Percentiles rank a stretch among this genome's conserved stretches.
phyloP scores from a whole-genome alignment of 1,140 invertebrate genomes.

The Penaeus vannamei region DNA sequence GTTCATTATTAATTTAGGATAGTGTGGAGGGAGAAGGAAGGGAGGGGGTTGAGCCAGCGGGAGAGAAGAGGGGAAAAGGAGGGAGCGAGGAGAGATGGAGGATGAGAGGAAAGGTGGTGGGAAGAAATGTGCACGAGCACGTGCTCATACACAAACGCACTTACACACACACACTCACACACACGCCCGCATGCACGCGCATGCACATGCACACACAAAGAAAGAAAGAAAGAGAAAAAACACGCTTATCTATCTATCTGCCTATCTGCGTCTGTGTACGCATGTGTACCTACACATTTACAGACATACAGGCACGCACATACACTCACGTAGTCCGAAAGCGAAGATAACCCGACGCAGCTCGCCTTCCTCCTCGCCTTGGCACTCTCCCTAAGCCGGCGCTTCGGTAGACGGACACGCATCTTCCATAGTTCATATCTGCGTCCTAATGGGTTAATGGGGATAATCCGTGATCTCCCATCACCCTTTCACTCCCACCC shows the following conservation, averaged over 20 bases:
- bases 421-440: no score
- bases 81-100: background rate
- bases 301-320: background rate
- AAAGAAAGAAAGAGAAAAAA: background rate
- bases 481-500: no score
- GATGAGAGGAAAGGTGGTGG: background rate
- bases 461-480: no score
- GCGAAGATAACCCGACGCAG: no score
- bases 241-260: background rate
- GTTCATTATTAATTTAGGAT: constrained; percentile 5
- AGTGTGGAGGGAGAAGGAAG: no score
- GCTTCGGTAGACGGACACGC: no score
- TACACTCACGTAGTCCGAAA: background rate
- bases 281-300: background rate
- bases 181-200: background rate
- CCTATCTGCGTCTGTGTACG: background rate
- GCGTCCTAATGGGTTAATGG: no score
- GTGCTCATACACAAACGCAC: background rate
- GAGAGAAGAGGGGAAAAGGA: background rate
- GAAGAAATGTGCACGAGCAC: background rate
- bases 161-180: background rate
- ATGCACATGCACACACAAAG: background rate
- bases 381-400: no score
- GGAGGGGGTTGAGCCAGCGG: background rate
- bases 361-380: no score